Conservation (phyloP, 1,140 invertebrate genomes). For the Campoletis sonorensis region DNA sequence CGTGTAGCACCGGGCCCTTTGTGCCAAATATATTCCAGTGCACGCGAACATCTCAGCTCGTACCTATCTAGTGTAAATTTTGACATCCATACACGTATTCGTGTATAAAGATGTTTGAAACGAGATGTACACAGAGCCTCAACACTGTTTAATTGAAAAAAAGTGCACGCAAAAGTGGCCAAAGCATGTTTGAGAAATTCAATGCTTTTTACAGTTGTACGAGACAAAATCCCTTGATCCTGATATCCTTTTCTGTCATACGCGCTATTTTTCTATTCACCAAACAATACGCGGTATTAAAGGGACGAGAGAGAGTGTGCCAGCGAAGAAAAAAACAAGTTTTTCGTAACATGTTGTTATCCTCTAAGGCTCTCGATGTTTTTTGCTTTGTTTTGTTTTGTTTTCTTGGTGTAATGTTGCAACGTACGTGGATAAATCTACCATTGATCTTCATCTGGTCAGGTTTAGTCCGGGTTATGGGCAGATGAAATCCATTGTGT, state of each 20-base stretch:
- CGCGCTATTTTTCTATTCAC: slow-evolving; percentile 8
- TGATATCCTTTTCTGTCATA: not conserved
- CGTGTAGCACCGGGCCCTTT: slow-evolving; percentile 42
- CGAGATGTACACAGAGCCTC: no score
- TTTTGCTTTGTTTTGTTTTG: slow-evolving; percentile 1
- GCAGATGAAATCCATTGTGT: slow-evolving; percentile 9
- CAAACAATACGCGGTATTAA: not conserved
- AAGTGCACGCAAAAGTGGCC: slow-evolving; percentile 15
- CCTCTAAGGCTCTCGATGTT: not conserved
- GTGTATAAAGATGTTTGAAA: not conserved
- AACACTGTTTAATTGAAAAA: not conserved
- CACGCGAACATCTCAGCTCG: slow-evolving; percentile 25
- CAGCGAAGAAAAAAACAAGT: not conserved
- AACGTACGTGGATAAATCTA: not conserved
- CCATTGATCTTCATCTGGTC: slow-evolving; percentile 3
- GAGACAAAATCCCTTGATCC: not conserved
- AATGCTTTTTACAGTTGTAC: no score
- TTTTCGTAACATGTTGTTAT: not conserved
- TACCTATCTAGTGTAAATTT: not conserved
- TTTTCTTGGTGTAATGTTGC: not conserved
- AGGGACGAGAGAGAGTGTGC: not conserved
- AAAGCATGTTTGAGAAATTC: not conserved
- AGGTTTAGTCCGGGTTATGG: not conserved
- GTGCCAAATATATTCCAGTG: slow-evolving; percentile 2
- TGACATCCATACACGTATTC: not conserved